Percentiles rank a stretch among this genome's conserved stretches.
Evolutionary conservation across 1,140 invertebrate species (phyloP).

Genomic region (Drosophila prosaltans): DNA sequence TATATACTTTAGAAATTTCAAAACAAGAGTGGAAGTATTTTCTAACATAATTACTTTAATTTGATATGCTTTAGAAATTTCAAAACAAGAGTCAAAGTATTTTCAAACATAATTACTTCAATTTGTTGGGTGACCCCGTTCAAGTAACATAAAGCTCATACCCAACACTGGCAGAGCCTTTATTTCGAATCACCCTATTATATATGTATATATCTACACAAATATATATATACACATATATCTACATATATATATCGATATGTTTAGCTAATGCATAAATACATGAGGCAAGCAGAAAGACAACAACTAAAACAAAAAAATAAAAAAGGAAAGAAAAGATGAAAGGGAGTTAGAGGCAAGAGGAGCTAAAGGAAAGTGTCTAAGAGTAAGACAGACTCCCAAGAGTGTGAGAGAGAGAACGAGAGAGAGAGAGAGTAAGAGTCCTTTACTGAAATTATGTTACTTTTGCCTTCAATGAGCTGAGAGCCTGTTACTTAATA

Average conservation of each 20-base stretch:
- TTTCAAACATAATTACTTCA: too few species aligned
- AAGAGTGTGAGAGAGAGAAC: background rate
- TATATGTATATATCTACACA: background rate
- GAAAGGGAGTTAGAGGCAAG: too few species aligned
- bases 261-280: slow-evolving; percentile 40
- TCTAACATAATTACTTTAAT: too few species aligned
- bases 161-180: background rate
- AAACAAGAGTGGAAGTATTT: too few species aligned
- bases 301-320: background rate
- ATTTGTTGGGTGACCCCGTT: too few species aligned
- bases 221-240: background rate
- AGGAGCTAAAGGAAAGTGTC: background rate
- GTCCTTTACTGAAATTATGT: slow-evolving; percentile 14
- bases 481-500: slow-evolving; percentile 78
- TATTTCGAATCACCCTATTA: background rate
- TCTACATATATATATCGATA: slow-evolving; percentile 1
- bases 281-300: slow-evolving; percentile 62
- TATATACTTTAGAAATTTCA: too few species aligned
- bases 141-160: too few species aligned
- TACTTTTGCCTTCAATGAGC: slow-evolving; percentile 24
- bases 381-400: background rate
- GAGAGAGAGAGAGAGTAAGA: background rate
- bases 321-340: too few species aligned
- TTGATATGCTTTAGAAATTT: too few species aligned
- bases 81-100: too few species aligned